Conservation (phyloP, 2,888 invertebrate genomes). For the Tribolium freemani region DNA sequence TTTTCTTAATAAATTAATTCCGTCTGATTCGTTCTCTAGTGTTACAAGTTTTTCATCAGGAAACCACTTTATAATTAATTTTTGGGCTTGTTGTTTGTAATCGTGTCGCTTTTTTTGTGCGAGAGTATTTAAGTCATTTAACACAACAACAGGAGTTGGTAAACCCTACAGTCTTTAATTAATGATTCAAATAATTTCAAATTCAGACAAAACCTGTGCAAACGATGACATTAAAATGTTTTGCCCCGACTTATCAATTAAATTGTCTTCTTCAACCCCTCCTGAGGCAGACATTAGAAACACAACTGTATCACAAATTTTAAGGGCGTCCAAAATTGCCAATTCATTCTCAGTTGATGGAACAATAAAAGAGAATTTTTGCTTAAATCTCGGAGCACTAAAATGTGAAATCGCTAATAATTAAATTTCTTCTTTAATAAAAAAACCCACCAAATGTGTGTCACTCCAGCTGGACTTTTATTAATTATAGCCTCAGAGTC, state of each 20-base stretch:
- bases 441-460: conserved; percentile 79
- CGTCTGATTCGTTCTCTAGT: conserved; percentile 83
- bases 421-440: not conserved
- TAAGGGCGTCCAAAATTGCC: conserved; percentile 83
- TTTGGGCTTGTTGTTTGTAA: conserved; percentile 77
- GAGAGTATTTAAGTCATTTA: conserved; percentile 82
- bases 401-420: conserved; percentile 20
- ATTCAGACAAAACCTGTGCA: conserved; percentile 75
- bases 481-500: conserved; percentile 80
- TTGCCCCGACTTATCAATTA: conserved; percentile 86
- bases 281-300: conserved; percentile 78
- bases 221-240: conserved; percentile 82
- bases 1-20: conserved; percentile 78
- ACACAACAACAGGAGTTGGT: conserved; percentile 82
- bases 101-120: conserved; percentile 81
- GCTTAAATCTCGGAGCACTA: conserved; percentile 88
- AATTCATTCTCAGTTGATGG: conserved; percentile 82
- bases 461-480: conserved; percentile 76
- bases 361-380: conserved; percentile 85
- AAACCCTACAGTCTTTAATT: conserved; percentile 68
- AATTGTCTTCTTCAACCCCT: conserved; percentile 71
- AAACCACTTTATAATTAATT: conserved; percentile 77
- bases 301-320: conserved; percentile 88
- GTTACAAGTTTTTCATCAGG: conserved; percentile 87
- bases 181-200: not conserved